These are phyloP conservation scores for Quadriops clusia DNA, from an alignment of 2,888 invertebrate species.

Conservation along the genomic window DNA sequence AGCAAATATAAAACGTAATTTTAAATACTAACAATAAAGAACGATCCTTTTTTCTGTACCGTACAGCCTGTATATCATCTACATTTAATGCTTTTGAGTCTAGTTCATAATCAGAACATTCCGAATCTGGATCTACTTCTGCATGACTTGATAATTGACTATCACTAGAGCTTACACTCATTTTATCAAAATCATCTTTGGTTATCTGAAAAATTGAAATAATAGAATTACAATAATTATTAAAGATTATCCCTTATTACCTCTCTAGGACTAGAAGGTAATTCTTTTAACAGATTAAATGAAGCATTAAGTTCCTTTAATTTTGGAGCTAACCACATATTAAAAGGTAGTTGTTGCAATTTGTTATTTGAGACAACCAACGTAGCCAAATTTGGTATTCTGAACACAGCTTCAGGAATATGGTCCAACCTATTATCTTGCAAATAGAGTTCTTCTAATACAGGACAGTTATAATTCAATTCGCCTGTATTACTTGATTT, in stretches of 20 bases:
- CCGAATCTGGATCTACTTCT: constrained; percentile 28
- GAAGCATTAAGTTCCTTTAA: constrained; percentile 81
- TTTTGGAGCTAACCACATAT: constrained; percentile 77
- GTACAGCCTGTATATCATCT: constrained; percentile 26
- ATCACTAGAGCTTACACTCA: constrained; percentile 36
- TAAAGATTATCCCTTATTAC: constrained; percentile 26
- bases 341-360: constrained; percentile 66
- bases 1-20: too few relatives aligned
- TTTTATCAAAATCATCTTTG: constrained; percentile 31
- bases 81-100: constrained; percentile 26
- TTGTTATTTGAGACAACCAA: constrained; percentile 94
- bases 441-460: constrained; percentile 81
- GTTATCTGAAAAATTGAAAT: constrained; percentile 19
- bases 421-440: constrained; percentile 80
- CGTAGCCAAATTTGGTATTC: constrained; percentile 62
- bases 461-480: constrained; percentile 55
- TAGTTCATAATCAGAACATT: constrained; percentile 28
- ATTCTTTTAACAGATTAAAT: constrained; percentile 71
- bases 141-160: constrained; percentile 34
- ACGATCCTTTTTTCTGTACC: constrained; percentile 33
- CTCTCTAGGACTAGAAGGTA: constrained; percentile 49
- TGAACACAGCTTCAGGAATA: constrained; percentile 72
- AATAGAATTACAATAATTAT: constrained; percentile 1
- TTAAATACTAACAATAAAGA: constrained; percentile 30
- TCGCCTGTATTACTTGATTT: constrained; percentile 21